Conservation (phyloP, 2,113 vertebrate genomes). For the Nyctereutes procyonoides region DNA sequence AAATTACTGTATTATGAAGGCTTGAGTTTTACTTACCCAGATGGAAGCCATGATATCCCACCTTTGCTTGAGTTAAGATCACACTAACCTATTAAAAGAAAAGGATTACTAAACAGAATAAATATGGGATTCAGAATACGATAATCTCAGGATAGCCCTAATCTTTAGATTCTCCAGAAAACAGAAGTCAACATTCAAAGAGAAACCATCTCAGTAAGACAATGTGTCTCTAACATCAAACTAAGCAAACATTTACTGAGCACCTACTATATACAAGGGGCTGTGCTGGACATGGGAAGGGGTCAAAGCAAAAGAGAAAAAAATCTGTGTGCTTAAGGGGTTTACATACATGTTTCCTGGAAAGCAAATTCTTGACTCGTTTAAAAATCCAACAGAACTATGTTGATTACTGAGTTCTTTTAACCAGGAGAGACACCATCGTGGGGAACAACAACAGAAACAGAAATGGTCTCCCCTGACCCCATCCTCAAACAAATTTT, state of each 20-base stretch:
- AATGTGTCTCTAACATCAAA: neutral
- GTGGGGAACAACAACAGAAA: neutral
- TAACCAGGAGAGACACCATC: neutral
- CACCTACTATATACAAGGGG: neutral
- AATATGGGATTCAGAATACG: neutral
- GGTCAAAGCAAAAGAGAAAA: neutral
- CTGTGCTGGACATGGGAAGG: neutral
- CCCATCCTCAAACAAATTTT: neutral
- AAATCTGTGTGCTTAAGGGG: neutral
- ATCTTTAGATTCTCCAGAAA: conserved; percentile 9
- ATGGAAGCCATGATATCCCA: conserved; percentile 75
- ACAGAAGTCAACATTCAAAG: neutral
- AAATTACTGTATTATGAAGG: neutral
- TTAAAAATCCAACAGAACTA: conserved; percentile 22
- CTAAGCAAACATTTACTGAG: neutral
- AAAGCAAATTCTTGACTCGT: conserved; percentile 22
- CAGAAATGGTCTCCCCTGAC: neutral
- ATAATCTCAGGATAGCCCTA: conserved; percentile 5
- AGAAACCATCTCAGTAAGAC: neutral
- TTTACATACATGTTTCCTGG: neutral
- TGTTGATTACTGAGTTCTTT: neutral
- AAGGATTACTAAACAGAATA: neutral
- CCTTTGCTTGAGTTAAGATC: neutral
- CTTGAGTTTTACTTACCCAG: conserved; percentile 79
- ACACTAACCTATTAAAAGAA: conserved; percentile 58